A percentile compares a stretch with the other conserved stretches of the same genome.
phyloP scores from a whole-genome alignment of 2,113 vertebrate genomes.

The Clinocottus analis region DNA sequence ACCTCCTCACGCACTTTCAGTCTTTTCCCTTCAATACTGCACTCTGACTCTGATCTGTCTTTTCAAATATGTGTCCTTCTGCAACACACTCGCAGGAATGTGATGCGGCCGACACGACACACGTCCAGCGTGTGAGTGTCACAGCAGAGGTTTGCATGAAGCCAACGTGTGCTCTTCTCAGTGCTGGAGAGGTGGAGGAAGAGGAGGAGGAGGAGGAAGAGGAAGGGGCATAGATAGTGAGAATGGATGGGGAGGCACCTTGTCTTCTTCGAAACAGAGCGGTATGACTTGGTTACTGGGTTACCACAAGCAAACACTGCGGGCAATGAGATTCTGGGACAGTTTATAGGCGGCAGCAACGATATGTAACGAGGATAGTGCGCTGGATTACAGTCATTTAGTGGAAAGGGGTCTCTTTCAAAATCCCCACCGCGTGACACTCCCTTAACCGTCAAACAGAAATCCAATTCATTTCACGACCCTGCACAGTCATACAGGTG shows the following conservation, averaged over 20 bases:
- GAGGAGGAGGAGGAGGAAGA: background rate
- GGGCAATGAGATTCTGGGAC: conserved; percentile 18
- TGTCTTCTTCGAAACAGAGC: conserved; percentile 53
- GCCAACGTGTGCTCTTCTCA: background rate
- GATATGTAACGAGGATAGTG: conserved; percentile 26
- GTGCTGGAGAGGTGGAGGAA: background rate
- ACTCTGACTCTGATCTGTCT: conserved; percentile 5
- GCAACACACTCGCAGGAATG: conserved; percentile 21
- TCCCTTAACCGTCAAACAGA: conserved; percentile 65
- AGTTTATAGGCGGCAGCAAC: conserved; percentile 1
- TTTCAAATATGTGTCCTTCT: conserved; percentile 32
- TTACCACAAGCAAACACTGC: conserved; percentile 51
- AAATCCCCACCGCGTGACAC: conserved; percentile 69
- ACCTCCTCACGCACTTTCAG: conserved; percentile 65
- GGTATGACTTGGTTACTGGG: conserved; percentile 57
- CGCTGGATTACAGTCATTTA: conserved; percentile 66
- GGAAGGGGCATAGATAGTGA: background rate
- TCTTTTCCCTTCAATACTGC: conserved; percentile 49
- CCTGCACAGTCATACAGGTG: conserved; percentile 60
- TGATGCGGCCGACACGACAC: background rate
- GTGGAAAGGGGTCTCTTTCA: conserved; percentile 51
- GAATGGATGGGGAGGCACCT: conserved; percentile 60
- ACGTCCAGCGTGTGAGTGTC: background rate
- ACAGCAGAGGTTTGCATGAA: conserved; percentile 3
- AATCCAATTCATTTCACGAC: conserved; percentile 52